These are phyloP conservation scores for Mesembrinibis cayennensis DNA, from an alignment of 2,113 vertebrate genomes.

Conservation along the genomic window DNA sequence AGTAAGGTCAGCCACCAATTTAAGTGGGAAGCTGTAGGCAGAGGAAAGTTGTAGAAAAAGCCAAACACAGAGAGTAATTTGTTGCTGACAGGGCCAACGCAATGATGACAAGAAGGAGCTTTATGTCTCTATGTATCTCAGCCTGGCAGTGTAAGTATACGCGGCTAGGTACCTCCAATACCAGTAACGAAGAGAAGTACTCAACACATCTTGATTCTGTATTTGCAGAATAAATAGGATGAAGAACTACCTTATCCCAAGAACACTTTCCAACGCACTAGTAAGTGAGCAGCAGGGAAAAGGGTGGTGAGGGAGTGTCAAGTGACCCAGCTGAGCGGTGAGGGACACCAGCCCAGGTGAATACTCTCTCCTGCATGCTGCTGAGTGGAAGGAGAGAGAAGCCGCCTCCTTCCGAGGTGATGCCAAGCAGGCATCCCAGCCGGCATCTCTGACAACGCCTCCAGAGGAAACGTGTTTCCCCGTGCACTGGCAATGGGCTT, in stretches of 20 bases:
- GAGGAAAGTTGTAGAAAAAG: not conserved
- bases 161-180: fast-evolving
- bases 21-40: not conserved
- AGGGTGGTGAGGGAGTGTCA: not conserved
- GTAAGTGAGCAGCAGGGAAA: not conserved
- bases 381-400: not conserved
- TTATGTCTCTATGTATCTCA: not conserved
- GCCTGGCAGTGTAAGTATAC: not conserved
- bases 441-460: not conserved
- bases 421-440: not conserved
- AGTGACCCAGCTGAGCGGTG: not conserved
- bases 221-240: not conserved
- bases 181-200: not conserved
- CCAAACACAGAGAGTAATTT: not conserved
- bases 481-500: not conserved
- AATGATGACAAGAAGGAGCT: not conserved
- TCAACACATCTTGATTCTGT: not conserved
- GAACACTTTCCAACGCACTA: not conserved
- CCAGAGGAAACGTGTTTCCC: not conserved
- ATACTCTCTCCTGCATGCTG: not conserved
- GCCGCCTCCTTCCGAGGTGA: fast-evolving
- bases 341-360: not conserved
- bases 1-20: not conserved
- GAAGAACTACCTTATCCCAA: no score
- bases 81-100: not conserved